Percentiles rank a stretch among this genome's conserved stretches.
phyloP scores from a whole-genome alignment of 2,113 vertebrate genomes.

The Cryptotis parvus region DNA sequence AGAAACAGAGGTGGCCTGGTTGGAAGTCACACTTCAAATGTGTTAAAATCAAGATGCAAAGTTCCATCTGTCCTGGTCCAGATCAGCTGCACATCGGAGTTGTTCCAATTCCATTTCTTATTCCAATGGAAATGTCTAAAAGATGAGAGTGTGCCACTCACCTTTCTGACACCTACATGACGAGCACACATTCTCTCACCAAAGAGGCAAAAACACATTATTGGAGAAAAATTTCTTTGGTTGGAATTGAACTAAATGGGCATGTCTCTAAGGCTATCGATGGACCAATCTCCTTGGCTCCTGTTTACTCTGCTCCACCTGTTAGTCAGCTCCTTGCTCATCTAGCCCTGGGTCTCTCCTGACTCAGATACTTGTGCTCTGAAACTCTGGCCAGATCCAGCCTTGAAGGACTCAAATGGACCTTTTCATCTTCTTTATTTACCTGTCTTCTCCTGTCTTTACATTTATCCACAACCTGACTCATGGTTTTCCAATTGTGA shows the following conservation, averaged over 20 bases:
- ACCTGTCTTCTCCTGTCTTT: not conserved
- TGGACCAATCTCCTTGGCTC: not conserved
- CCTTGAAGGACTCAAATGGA: not conserved
- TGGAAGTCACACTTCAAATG: not conserved
- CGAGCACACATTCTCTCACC: not conserved
- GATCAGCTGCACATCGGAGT: not conserved
- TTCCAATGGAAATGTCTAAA: not conserved
- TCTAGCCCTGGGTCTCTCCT: not conserved
- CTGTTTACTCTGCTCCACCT: conserved; percentile 8
- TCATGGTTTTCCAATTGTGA: not conserved
- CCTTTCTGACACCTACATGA: not conserved
- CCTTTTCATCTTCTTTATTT: not conserved
- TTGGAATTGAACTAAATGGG: conserved; percentile 37
- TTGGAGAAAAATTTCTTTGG: conserved; percentile 20
- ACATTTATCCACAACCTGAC: not conserved
- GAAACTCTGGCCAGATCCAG: not conserved
- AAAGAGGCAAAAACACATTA: not conserved
- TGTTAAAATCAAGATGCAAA: not conserved
- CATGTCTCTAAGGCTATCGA: conserved; percentile 32
- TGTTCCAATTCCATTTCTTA: not conserved
- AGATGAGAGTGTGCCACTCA: not conserved
- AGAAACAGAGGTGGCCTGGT: not conserved
- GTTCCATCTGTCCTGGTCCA: not conserved
- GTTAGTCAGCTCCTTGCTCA: not conserved
- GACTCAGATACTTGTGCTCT: not conserved